phyloP scores from a whole-genome alignment of 2,797 vertebrate genomes.

The Fistularia tabacaria region DNA sequence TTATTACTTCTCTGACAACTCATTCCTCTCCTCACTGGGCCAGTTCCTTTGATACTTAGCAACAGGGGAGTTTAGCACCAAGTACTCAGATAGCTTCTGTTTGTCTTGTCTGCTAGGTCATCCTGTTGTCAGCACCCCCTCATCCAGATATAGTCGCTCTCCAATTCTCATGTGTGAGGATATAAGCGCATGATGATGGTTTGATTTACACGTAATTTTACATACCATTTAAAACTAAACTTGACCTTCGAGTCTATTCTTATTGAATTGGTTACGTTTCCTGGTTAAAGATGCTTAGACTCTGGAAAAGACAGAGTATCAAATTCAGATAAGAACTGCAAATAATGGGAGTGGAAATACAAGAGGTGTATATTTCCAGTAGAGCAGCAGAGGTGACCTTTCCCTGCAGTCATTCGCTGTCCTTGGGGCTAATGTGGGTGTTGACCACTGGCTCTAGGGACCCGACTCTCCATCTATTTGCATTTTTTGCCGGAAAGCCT shows the following conservation, averaged over 20 bases:
- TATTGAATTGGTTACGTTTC: constrained; percentile 20
- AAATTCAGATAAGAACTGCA: constrained; percentile 39
- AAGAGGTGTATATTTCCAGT: constrained; percentile 18
- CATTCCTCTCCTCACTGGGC: constrained; percentile 20
- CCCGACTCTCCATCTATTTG: constrained; percentile 10
- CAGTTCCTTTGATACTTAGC: constrained; percentile 36
- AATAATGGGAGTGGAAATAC: constrained; percentile 37
- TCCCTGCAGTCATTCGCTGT: constrained; percentile 24
- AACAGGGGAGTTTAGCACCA: constrained; percentile 6
- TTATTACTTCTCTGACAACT: constrained; percentile 26
- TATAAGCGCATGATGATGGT: too few relatives aligned
- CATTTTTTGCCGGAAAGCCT: constrained; percentile 13
- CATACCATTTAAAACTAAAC: constrained; percentile 6
- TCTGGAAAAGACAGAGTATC: constrained; percentile 30
- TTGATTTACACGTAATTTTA: too few relatives aligned
- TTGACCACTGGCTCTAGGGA: constrained; percentile 28
- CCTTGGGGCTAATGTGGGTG: constrained; percentile 40
- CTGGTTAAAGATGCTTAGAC: constrained; percentile 13
- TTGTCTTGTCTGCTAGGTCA: constrained; percentile 12
- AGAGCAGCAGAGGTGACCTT: constrained; percentile 52
- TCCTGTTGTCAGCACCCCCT: constrained; percentile 9
- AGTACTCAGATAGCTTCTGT: constrained; percentile 14
- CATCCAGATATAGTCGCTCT: constrained; percentile 6
- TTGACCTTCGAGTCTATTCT: constrained; percentile 30
- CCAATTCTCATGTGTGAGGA: too few relatives aligned